Percentiles rank a stretch among this genome's conserved stretches.
phyloP scores from a whole-genome alignment of 1,140 invertebrate genomes.

The Venustaconcha ellipsiformis region DNA sequence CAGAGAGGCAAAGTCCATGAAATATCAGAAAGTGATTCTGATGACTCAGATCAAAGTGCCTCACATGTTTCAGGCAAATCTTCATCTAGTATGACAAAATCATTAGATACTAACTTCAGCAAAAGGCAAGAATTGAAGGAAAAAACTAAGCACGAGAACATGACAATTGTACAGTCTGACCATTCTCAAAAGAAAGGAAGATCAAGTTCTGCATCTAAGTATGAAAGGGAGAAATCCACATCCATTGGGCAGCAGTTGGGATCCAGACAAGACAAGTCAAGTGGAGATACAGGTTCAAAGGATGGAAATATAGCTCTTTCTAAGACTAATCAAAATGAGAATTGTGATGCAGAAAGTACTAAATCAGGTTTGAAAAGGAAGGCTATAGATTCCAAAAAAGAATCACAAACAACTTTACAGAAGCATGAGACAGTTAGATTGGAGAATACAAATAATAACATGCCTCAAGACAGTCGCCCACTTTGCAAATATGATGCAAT shows the following conservation, averaged over 20 bases:
- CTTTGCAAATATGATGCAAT: slow-evolving; percentile 51
- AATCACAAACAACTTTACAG: slow-evolving; percentile 10
- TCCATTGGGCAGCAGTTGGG: not conserved
- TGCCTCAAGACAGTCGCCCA: slow-evolving; percentile 21
- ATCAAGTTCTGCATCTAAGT: not conserved
- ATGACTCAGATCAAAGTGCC: not conserved
- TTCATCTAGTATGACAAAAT: not conserved
- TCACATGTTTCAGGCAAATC: not conserved
- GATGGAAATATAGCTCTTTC: not conserved
- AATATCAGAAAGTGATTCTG: slow-evolving; percentile 30
- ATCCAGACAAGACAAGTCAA: not conserved
- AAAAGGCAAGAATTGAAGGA: not conserved
- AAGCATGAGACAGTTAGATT: slow-evolving; percentile 26
- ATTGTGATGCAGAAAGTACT: not conserved
- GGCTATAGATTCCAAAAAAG: slow-evolving; percentile 3
- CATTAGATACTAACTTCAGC: not conserved
- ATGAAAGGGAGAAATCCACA: not conserved
- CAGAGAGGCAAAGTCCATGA: slow-evolving; percentile 11
- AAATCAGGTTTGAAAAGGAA: no score
- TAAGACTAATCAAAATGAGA: not conserved
- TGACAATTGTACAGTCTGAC: not conserved
- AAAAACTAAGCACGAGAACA: not conserved
- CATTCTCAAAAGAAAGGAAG: not conserved
- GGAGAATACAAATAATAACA: slow-evolving; percentile 2
- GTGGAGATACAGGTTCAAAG: not conserved